Evolutionary conservation across 2,888 invertebrate genomes (phyloP).

Genomic region (Tipula helvola): DNA sequence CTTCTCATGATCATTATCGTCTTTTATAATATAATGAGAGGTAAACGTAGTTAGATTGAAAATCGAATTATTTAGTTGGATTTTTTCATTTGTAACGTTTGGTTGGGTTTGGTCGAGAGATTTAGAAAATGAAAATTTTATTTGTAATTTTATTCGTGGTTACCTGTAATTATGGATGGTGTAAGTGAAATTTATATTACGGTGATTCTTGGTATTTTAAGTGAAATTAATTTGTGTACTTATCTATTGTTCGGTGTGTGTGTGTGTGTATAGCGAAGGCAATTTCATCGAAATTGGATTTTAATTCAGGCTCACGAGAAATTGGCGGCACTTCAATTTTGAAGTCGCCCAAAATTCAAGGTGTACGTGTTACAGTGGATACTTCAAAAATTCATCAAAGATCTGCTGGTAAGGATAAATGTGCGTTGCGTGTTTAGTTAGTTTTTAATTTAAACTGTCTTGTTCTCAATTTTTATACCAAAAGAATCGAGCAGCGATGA

Average conservation of each 20-base stretch:
- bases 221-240: background rate
- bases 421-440: background rate
- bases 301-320: constrained; percentile 19
- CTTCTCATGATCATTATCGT: background rate
- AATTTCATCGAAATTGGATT: constrained; percentile 25
- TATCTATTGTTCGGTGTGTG: background rate
- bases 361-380: constrained; percentile 35
- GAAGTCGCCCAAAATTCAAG: constrained; percentile 33
- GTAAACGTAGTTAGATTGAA: background rate
- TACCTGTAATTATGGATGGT: background rate
- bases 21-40: background rate
- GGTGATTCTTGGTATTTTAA: background rate
- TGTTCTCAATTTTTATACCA: background rate
- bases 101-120: background rate
- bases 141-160: background rate
- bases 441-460: background rate
- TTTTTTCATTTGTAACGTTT: background rate
- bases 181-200: background rate
- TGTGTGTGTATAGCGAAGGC: background rate
- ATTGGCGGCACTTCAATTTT: constrained; percentile 13
- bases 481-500: constrained; percentile 13
- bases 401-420: constrained; percentile 28
- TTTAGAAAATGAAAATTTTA: background rate
- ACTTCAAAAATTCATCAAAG: constrained; percentile 28
- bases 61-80: background rate